Evolutionary conservation across 2,113 vertebrate genomes (phyloP).

Genomic region (Eudorcas thomsonii): DNA sequence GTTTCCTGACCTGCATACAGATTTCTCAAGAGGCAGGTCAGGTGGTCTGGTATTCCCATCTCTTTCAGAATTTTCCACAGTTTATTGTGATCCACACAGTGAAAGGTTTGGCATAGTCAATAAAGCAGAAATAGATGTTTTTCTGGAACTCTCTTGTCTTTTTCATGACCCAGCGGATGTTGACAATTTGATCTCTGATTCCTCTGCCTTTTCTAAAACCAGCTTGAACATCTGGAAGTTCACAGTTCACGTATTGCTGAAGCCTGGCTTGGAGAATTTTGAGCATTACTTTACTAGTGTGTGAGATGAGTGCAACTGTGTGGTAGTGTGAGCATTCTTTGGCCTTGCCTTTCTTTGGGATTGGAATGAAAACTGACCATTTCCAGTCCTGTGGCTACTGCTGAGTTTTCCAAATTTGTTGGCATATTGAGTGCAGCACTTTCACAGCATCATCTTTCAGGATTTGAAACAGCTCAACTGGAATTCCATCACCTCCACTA

Average conservation of each 20-base stretch:
- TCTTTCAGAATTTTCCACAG: not conserved
- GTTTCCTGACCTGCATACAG: not conserved
- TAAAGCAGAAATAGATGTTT: not conserved
- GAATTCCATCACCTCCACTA: not conserved
- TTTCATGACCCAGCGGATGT: not conserved
- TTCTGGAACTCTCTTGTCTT: not conserved
- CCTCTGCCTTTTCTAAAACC: not conserved
- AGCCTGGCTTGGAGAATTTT: not conserved
- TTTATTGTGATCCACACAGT: not conserved
- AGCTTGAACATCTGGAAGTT: not conserved
- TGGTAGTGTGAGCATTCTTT: not conserved
- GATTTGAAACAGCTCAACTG: not conserved
- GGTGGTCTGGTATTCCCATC: not conserved
- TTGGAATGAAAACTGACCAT: not conserved
- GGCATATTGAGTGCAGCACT: not conserved
- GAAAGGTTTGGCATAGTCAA: not conserved
- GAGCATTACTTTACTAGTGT: not conserved
- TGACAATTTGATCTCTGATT: not conserved
- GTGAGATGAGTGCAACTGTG: not conserved
- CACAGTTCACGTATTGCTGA: accelerated
- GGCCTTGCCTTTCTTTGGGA: not conserved
- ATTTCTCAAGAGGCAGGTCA: not conserved
- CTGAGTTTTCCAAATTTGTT: not conserved
- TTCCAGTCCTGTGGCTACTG: not conserved
- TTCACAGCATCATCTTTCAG: not conserved